phyloP scores from a whole-genome alignment of 2,797 vertebrate species.

The Novumbra hubbsi region DNA sequence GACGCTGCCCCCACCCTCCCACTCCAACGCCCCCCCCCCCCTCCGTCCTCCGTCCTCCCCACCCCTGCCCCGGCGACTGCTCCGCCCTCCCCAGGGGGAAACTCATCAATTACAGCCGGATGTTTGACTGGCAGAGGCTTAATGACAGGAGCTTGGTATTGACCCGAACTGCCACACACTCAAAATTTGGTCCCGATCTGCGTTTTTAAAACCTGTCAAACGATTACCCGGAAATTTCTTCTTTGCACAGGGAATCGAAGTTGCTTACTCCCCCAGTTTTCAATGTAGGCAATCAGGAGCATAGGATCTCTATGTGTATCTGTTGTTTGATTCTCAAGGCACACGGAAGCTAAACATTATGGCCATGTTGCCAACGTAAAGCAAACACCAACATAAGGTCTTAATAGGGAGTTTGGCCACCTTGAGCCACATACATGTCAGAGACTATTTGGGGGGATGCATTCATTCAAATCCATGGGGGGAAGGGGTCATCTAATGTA shows the following conservation, averaged over 20 bases:
- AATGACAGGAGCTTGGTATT: constrained; percentile 76
- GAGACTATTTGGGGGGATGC: too few species aligned
- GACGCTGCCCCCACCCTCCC: constrained; percentile 13
- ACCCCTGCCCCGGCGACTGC: constrained; percentile 59
- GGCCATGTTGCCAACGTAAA: too few species aligned
- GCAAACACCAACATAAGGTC: too few species aligned
- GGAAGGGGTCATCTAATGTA: too few species aligned
- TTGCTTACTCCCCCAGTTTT: constrained; percentile 24
- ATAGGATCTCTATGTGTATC: constrained; percentile 23
- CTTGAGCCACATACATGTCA: too few species aligned
- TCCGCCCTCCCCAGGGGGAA: constrained; percentile 56
- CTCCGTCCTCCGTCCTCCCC: neutral
- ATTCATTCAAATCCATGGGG: too few species aligned
- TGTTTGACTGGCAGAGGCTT: constrained; percentile 78
- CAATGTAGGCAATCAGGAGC: constrained; percentile 11
- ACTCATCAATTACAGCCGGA: constrained; percentile 76
- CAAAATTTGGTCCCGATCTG: constrained; percentile 64
- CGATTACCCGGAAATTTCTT: constrained; percentile 54
- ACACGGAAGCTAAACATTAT: constrained; percentile 36
- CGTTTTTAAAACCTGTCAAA: constrained; percentile 65
- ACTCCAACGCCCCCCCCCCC: neutral
- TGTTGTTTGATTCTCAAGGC: constrained; percentile 34
- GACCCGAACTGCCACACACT: constrained; percentile 69
- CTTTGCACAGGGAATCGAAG: constrained; percentile 26
- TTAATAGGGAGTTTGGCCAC: too few species aligned